Conservation (phyloP, 2,113 vertebrate genomes). For the Myrmecophaga tridactyla region DNA sequence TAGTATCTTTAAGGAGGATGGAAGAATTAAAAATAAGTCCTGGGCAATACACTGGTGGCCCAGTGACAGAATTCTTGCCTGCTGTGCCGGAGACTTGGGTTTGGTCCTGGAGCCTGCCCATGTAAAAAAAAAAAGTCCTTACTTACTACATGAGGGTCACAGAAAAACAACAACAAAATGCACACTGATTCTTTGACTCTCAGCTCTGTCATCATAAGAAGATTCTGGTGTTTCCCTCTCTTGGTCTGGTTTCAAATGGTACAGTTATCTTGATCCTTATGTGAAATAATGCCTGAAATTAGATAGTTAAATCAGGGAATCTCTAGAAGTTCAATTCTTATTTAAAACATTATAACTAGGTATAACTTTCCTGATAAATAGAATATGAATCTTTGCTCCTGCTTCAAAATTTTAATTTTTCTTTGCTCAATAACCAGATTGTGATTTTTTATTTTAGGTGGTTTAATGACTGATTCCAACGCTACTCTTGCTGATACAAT, state of each 20-base stretch:
- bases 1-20: not conserved
- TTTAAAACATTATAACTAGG: not conserved
- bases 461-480: not conserved
- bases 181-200: not conserved
- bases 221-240: not conserved
- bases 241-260: not conserved
- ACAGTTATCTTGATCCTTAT: not conserved
- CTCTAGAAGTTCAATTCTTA: not conserved
- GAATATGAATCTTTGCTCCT: not conserved
- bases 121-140: not conserved
- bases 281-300: not conserved
- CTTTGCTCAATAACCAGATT: not conserved
- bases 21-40: not conserved
- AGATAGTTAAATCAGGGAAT: not conserved
- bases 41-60: too few relatives aligned
- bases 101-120: too few relatives aligned
- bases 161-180: constrained; percentile 4
- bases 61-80: too few relatives aligned
- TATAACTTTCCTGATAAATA: not conserved
- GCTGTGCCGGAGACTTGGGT: too few relatives aligned
- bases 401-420: not conserved
- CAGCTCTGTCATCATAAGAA: not conserved
- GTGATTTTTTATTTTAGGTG: not conserved
- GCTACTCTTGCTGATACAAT: not conserved
- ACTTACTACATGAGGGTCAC: not conserved